Conservation (phyloP, 2,797 vertebrate genomes). For the Euphonia xanthogaster region DNA sequence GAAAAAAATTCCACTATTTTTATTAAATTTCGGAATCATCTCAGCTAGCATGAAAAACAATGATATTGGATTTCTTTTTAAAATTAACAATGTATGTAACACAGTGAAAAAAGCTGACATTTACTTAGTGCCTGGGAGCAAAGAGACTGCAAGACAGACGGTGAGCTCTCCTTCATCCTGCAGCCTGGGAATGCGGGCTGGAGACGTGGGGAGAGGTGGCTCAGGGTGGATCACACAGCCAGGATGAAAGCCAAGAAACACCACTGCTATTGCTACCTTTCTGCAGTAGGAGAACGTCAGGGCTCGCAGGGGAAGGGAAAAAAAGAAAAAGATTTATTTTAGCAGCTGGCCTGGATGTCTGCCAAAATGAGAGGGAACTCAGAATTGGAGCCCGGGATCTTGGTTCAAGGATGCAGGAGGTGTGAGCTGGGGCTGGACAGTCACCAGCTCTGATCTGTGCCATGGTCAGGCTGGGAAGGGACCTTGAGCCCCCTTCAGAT, state of each 20-base stretch:
- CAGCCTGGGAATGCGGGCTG: not conserved
- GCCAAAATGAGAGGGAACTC: slow-evolving; percentile 7
- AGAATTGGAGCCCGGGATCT: not conserved
- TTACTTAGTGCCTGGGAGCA: slow-evolving; percentile 63
- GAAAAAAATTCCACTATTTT: slow-evolving; percentile 54
- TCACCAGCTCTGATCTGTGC: not conserved
- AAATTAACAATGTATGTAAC: slow-evolving; percentile 66
- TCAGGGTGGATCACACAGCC: not conserved
- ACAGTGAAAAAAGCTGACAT: slow-evolving; percentile 55
- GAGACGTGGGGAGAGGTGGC: not conserved
- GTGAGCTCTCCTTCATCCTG: not conserved
- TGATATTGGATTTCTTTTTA: slow-evolving; percentile 60
- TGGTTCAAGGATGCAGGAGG: not conserved
- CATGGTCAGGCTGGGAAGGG: not conserved
- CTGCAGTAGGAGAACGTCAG: not conserved
- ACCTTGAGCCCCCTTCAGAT: not conserved
- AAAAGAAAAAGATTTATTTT: not conserved
- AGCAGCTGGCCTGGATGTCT: slow-evolving; percentile 34
- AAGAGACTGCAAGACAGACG: not conserved
- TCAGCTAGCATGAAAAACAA: slow-evolving; percentile 54
- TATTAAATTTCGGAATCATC: slow-evolving; percentile 59
- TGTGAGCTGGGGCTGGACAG: not conserved
- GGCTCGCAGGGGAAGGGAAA: not conserved
- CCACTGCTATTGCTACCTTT: not conserved
- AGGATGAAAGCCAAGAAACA: slow-evolving; percentile 43